Evolutionary conservation across 2,113 vertebrate genomes (phyloP).

Genomic region (Sinocyclocheilus anophthalmus): DNA sequence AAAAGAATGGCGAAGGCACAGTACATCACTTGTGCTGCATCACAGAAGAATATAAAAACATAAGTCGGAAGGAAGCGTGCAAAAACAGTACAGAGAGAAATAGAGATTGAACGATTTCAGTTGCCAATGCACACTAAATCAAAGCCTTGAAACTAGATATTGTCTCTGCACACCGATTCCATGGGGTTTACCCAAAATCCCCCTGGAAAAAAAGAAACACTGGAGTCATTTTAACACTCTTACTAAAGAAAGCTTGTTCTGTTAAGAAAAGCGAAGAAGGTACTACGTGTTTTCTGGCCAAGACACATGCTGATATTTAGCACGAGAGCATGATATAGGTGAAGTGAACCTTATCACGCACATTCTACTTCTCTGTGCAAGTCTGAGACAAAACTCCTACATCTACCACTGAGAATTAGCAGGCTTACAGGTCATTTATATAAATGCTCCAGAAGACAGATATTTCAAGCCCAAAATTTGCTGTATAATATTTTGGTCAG

Average conservation of each 20-base stretch:
- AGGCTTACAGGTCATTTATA: not conserved
- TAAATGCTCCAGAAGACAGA: not conserved
- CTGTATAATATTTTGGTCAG: not conserved
- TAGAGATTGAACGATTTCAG: constrained; percentile 16
- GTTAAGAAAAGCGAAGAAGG: constrained; percentile 26
- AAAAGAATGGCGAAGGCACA: constrained; percentile 63
- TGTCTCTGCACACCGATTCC: constrained; percentile 24
- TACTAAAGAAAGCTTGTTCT: constrained; percentile 25
- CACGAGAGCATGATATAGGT: not conserved
- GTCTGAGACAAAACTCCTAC: not conserved
- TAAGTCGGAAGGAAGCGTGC: constrained; percentile 33
- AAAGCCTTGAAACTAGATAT: constrained; percentile 16
- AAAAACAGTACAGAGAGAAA: constrained; percentile 10
- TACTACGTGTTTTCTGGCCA: constrained; percentile 6
- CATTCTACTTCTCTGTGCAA: not conserved
- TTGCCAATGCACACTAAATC: constrained; percentile 29
- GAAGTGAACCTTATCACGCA: not conserved
- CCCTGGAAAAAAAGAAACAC: constrained; percentile 17
- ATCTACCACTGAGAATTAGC: not conserved
- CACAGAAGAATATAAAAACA: constrained; percentile 45
- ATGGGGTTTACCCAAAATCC: constrained; percentile 35
- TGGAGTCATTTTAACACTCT: constrained; percentile 16
- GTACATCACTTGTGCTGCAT: constrained; percentile 53
- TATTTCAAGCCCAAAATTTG: not conserved
- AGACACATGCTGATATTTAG: constrained; percentile 17